phyloP scores from a whole-genome alignment of 2,888 invertebrate genomes.

The Netelia melanura region DNA sequence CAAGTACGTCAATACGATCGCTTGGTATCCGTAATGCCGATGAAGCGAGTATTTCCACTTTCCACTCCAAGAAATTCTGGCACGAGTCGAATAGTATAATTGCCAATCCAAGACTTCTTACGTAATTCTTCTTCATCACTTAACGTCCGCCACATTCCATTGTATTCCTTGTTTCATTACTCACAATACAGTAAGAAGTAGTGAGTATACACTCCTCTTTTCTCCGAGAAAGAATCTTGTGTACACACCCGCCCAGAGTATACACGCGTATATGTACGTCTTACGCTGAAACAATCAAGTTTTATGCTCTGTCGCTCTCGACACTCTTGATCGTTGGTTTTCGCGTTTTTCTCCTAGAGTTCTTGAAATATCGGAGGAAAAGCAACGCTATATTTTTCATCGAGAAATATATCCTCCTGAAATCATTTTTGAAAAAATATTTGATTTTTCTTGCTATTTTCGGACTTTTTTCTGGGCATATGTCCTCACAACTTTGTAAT shows the following conservation, averaged over 20 bases:
- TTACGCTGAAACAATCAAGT: no score
- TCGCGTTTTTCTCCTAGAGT: no score
- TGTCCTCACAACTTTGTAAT: no score
- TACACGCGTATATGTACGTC: not conserved
- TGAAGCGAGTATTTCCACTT: not conserved
- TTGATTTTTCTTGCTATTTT: no score
- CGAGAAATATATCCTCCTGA: no score
- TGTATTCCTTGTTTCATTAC: slow-evolving; percentile 4
- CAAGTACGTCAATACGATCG: slow-evolving; percentile 8
- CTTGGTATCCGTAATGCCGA: not conserved
- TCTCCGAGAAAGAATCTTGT: not conserved
- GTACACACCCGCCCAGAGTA: not conserved
- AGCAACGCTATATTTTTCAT: no score
- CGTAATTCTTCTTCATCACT: slow-evolving; percentile 47
- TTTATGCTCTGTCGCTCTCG: no score
- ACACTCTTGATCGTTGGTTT: no score
- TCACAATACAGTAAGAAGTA: no score
- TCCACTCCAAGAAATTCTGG: not conserved
- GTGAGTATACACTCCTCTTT: not conserved
- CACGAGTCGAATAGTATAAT: slow-evolving; percentile 7
- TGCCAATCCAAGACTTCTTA: slow-evolving; percentile 19
- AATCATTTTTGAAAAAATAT: no score
- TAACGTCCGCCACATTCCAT: slow-evolving; percentile 33
- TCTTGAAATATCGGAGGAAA: no score
- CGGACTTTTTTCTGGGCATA: no score